These are phyloP conservation scores for Neosalanx taihuensis DNA, from an alignment of 2,797 vertebrate genomes.

Conservation along the genomic window DNA sequence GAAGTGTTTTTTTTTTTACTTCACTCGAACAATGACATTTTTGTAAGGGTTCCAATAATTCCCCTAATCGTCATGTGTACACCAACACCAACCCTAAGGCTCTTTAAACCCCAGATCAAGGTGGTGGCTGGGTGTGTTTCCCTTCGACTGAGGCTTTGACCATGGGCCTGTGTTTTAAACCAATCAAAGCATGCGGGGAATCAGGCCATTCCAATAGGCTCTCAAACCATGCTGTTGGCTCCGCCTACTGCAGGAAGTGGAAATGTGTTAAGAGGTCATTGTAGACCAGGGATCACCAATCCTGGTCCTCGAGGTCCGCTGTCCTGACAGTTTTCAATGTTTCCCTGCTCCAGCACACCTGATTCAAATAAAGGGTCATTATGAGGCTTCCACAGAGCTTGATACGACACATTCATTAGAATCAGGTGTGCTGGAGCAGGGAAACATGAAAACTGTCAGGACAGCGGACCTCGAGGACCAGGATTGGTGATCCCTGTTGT, in stretches of 20 bases:
- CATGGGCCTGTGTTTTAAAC: slow-evolving; percentile 20
- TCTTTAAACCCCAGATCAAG: slow-evolving; percentile 38
- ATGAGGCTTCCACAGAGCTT: too few relatives aligned
- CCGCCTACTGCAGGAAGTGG: slow-evolving; percentile 23
- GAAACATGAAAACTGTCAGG: too few relatives aligned
- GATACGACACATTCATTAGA: too few relatives aligned
- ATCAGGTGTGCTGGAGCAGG: too few relatives aligned
- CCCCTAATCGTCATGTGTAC: slow-evolving; percentile 42
- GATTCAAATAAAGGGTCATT: too few relatives aligned
- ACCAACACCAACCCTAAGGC: slow-evolving; percentile 41
- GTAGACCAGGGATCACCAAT: too few relatives aligned
- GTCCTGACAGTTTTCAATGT: too few relatives aligned
- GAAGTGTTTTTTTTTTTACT: background rate
- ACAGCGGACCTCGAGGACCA: too few relatives aligned
- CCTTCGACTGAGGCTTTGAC: background rate
- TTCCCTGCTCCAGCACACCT: too few relatives aligned
- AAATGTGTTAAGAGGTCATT: background rate
- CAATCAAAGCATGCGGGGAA: slow-evolving; percentile 33
- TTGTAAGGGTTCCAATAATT: slow-evolving; percentile 44
- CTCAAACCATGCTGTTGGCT: slow-evolving; percentile 21
- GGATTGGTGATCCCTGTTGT: too few relatives aligned
- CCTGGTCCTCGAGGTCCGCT: too few relatives aligned
- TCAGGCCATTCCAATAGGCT: slow-evolving; percentile 48
- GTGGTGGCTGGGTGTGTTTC: slow-evolving; percentile 3
- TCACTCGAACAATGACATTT: slow-evolving; percentile 46